phyloP scores from a whole-genome alignment of 2,113 vertebrate species.

The Festucalex cinctus region DNA sequence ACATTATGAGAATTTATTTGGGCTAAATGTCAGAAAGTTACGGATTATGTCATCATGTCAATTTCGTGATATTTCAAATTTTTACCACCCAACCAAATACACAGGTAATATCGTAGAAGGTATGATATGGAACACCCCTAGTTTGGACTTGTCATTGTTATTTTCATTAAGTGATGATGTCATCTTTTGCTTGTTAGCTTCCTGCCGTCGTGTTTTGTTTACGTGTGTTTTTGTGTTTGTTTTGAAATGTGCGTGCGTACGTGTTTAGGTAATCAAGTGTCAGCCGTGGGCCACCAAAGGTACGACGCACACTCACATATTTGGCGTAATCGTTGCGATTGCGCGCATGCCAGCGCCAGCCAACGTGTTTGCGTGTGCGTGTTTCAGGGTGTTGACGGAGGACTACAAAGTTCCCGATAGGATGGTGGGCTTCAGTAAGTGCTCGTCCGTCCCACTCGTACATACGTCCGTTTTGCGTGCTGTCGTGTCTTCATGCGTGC shows the following conservation, averaged over 20 bases:
- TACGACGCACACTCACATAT: conserved; percentile 56
- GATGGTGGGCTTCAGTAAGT: conserved; percentile 99
- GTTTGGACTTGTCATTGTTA: too few species aligned
- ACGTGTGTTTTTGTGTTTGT: too few species aligned
- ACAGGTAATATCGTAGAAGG: too few species aligned
- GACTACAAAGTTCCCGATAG: conserved; percentile 98
- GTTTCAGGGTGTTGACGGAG: conserved; percentile 86
- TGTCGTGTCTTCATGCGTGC: neutral
- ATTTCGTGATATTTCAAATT: too few species aligned
- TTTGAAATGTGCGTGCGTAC: conserved; percentile 27
- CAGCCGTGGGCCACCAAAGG: conserved; percentile 93
- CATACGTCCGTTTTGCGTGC: too few species aligned
- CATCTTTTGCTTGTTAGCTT: neutral
- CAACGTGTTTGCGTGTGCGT: conserved; percentile 27
- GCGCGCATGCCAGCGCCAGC: neutral
- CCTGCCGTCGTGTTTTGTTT: too few species aligned
- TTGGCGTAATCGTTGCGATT: neutral
- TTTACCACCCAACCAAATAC: too few species aligned
- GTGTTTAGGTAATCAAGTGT: conserved; percentile 93
- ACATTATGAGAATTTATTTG: too few species aligned
- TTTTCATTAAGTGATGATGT: too few species aligned
- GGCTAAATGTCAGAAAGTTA: too few species aligned
- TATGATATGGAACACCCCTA: too few species aligned
- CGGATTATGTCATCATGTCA: too few species aligned
- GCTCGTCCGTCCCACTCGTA: neutral